These are phyloP conservation scores for Trematomus loennbergii DNA, from an alignment of 2,113 vertebrate species.

Conservation along the genomic window DNA sequence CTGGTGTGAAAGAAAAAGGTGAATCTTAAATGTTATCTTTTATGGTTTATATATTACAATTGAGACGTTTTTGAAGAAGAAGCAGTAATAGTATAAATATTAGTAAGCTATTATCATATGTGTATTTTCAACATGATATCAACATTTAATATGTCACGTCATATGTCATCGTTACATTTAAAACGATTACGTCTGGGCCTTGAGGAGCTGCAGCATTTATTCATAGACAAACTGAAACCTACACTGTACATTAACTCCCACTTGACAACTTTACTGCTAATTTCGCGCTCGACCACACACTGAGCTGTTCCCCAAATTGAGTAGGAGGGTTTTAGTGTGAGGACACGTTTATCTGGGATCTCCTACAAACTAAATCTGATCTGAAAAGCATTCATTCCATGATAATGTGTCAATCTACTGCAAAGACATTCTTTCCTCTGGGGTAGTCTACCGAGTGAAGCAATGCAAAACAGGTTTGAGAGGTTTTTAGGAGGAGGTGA, in stretches of 20 bases:
- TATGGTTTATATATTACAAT: too few relatives aligned
- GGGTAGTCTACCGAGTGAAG: background rate
- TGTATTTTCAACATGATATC: too few relatives aligned
- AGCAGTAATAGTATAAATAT: too few relatives aligned
- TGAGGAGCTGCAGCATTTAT: background rate
- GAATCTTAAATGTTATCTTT: too few relatives aligned
- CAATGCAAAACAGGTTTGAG: conserved; percentile 33
- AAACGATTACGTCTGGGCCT: background rate
- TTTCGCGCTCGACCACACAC: background rate
- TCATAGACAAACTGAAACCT: background rate
- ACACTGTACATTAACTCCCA: background rate
- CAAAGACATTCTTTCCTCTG: conserved; percentile 16
- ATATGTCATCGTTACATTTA: too few relatives aligned
- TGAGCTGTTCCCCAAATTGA: conserved; percentile 4
- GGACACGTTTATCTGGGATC: conserved; percentile 31
- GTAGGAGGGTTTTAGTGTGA: conserved; percentile 42
- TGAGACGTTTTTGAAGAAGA: too few relatives aligned
- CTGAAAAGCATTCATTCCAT: conserved; percentile 21
- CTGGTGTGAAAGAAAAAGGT: too few relatives aligned
- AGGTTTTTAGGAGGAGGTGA: conserved; percentile 9
- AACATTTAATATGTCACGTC: too few relatives aligned
- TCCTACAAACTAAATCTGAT: conserved; percentile 25
- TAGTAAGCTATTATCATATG: too few relatives aligned
- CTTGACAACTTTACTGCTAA: background rate
- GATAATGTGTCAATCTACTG: conserved; percentile 21